These are phyloP conservation scores for Melanotaenia boesemani DNA, from an alignment of 2,797 vertebrate species.

Conservation along the genomic window DNA sequence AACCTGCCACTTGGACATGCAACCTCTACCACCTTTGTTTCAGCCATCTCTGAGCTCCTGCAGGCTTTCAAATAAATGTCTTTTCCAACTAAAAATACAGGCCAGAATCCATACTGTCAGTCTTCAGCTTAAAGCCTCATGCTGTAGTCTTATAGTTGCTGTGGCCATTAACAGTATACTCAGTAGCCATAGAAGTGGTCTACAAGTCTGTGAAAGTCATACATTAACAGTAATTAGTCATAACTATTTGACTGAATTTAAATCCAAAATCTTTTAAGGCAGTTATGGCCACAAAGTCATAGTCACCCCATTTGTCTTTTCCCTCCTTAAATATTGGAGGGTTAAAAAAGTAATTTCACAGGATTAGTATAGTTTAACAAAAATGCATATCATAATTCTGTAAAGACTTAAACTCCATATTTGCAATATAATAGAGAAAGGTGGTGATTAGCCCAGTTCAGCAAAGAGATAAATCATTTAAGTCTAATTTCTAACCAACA, in stretches of 20 bases:
- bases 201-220: not conserved
- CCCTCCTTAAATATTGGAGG: too few relatives aligned
- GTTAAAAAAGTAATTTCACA: not conserved
- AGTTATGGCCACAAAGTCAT: too few relatives aligned
- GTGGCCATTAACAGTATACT: not conserved
- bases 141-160: not conserved
- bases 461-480: not conserved
- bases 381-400: too few relatives aligned
- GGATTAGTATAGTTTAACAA: too few relatives aligned
- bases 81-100: not conserved
- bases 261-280: too few relatives aligned
- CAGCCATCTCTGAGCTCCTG: constrained; percentile 16
- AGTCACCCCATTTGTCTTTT: not conserved
- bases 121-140: not conserved
- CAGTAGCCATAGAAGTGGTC: not conserved
- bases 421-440: too few relatives aligned
- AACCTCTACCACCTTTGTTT: constrained; percentile 46
- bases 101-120: not conserved
- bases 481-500: not conserved
- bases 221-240: not conserved
- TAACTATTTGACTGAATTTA: not conserved
- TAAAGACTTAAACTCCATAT: too few relatives aligned
- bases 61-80: constrained; percentile 10
- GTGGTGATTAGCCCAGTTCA: too few relatives aligned
- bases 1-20: constrained; percentile 59